Conservation (phyloP, 2,888 invertebrate species). For the Brachypterus glaber region DNA sequence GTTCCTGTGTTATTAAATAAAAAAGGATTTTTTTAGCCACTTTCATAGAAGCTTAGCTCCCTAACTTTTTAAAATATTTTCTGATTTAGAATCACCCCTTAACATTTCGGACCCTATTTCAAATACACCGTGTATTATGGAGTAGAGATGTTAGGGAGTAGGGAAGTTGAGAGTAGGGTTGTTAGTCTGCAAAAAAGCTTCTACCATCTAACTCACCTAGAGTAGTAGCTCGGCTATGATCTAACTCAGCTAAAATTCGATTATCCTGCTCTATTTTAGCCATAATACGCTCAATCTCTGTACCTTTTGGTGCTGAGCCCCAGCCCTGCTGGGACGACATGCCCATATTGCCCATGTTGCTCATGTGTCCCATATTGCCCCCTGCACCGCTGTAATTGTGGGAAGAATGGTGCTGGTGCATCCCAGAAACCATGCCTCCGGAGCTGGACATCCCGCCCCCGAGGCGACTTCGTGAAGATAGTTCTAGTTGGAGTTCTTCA, state of each 20-base stretch:
- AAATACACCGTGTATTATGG: too few species aligned
- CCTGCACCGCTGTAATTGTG: conserved; percentile 26
- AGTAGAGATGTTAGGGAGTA: too few species aligned
- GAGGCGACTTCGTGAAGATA: conserved; percentile 47
- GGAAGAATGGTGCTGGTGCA: too few species aligned
- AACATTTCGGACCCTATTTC: too few species aligned
- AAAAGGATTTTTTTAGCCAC: too few species aligned
- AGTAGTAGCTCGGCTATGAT: conserved; percentile 68
- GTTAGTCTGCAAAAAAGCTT: too few species aligned
- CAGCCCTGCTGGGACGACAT: conserved; percentile 26
- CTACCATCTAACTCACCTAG: conserved; percentile 48
- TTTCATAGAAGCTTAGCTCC: too few species aligned
- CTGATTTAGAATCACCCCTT: too few species aligned
- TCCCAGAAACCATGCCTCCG: conserved; percentile 10
- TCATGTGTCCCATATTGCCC: conserved; percentile 39
- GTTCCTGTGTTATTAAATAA: too few species aligned
- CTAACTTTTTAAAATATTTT: too few species aligned
- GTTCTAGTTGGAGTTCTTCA: conserved; percentile 82
- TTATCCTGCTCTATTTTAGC: conserved; percentile 90
- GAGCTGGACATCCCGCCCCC: conserved; percentile 22
- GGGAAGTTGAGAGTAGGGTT: too few species aligned
- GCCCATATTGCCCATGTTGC: background rate
- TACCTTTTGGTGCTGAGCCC: conserved; percentile 42
- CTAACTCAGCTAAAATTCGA: conserved; percentile 80
- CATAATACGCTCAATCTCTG: conserved; percentile 89